Evolutionary conservation across 2,113 vertebrate genomes (phyloP).

Genomic region (Channa argus): DNA sequence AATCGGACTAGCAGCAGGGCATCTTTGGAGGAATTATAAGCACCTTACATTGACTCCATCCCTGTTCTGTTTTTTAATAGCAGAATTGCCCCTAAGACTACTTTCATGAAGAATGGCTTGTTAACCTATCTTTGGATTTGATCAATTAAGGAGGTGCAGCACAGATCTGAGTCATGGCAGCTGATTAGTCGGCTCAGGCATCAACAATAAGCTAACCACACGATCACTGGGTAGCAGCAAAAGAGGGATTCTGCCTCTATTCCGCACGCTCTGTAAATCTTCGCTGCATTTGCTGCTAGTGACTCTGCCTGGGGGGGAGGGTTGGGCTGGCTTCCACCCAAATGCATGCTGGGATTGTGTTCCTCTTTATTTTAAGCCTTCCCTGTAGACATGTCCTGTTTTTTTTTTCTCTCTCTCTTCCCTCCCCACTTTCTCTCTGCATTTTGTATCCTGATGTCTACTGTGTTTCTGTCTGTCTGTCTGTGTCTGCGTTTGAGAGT

Average conservation of each 20-base stretch:
- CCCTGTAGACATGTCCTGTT: conserved; percentile 87
- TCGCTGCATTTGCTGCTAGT: conserved; percentile 67
- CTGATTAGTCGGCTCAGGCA: conserved; percentile 59
- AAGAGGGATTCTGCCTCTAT: conserved; percentile 57
- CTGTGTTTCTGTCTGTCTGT: conserved; percentile 51
- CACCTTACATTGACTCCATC: conserved; percentile 28
- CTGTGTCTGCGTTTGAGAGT: neutral
- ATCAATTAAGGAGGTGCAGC: conserved; percentile 58
- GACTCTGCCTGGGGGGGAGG: conserved; percentile 55
- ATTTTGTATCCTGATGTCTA: conserved; percentile 62
- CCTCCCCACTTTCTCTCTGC: conserved; percentile 57
- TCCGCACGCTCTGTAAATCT: conserved; percentile 68
- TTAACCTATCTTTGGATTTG: conserved; percentile 46
- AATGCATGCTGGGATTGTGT: conserved; percentile 85
- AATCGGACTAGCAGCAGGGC: conserved; percentile 39
- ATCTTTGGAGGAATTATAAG: conserved; percentile 48
- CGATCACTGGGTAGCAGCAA: conserved; percentile 49
- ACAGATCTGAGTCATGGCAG: conserved; percentile 65
- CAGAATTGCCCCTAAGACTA: conserved; percentile 22
- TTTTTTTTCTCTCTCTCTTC: conserved; percentile 41
- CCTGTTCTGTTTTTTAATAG: conserved; percentile 52
- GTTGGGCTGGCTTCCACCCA: conserved; percentile 74
- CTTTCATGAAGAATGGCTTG: conserved; percentile 53
- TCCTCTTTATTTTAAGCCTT: conserved; percentile 86
- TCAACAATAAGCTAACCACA: conserved; percentile 57